Evolutionary conservation across 2,797 vertebrate genomes (phyloP), one percentile per base, ranked within the genome.

Genomic region (Tiaroga cobitis): DNA sequence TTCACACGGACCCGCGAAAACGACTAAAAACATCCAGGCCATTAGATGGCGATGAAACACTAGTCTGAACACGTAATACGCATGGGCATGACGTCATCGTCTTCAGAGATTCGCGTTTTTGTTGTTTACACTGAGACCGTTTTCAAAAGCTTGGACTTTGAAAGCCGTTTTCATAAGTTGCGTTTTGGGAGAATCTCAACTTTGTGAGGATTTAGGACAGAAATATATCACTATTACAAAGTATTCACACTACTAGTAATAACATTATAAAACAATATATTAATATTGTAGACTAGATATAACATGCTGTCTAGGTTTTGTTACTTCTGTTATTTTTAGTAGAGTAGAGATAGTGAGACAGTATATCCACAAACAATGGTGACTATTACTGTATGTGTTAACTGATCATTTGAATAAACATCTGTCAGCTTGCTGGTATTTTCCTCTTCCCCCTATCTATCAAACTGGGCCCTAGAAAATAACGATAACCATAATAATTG

Each of bases 351-450:
- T 19, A 39, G 34, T 5, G 34, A 39, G 19, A 39, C 3, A 43
- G 24, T 26, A 74, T 32, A 29, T 32, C 43, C 16, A 11, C 16
- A 29, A 10, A 75, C 16, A 34, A 49, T 34, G 43, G 5, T 16
- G 29, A 74, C 43, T 29, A 18, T 61, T 1, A 32, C 21, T 59
- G 10, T 8, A 32, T 37, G 13, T 74, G 70, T 74, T 74, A 51
- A 18, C 72, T 74, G 43, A 46, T 24, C 0, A 15, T 13, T 34
- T 75, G 11, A 24, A 75, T 13, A 7, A 54, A 19, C 19, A 7
- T 8, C 16, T 81, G 63, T 59, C 68, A 63, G 81, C 76, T 70
- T 76, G 63, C 81, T 77, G 74, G 63, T 32, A 75, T 74, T 73
- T 82, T 81, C 87, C 46, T 32, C 68, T 78, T 51, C 61, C 32